Conservation (phyloP, 2,888 invertebrate genomes). For the Gastracanthus pulcherrimus region DNA sequence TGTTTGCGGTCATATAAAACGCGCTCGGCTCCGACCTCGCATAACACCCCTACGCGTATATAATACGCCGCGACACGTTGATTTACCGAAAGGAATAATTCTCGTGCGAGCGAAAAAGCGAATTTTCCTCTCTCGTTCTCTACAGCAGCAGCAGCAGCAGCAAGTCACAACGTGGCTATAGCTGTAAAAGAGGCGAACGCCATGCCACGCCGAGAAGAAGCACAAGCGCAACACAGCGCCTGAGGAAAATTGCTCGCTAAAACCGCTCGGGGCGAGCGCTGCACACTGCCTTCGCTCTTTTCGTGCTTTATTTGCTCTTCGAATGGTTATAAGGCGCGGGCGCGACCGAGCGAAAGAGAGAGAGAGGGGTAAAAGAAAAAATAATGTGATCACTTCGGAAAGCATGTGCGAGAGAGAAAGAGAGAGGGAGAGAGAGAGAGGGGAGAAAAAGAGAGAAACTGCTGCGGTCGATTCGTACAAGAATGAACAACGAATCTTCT, state of each 20-base stretch:
- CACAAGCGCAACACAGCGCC: slow-evolving; percentile 19
- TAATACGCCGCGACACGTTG: slow-evolving; percentile 41
- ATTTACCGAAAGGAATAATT: slow-evolving; percentile 53
- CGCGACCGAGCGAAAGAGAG: neutral
- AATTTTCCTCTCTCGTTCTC: neutral
- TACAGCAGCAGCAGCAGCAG: too few relatives aligned
- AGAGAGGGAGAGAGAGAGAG: neutral
- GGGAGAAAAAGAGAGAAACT: neutral
- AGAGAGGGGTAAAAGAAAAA: slow-evolving; percentile 1
- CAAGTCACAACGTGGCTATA: neutral
- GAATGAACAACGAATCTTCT: slow-evolving; percentile 2
- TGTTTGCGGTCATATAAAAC: slow-evolving; percentile 13
- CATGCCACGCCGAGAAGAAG: neutral
- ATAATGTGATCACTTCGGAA: slow-evolving; percentile 36
- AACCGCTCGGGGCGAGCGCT: slow-evolving; percentile 7
- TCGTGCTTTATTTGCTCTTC: slow-evolving; percentile 32
- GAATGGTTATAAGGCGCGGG: slow-evolving; percentile 1
- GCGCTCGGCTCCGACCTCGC: neutral
- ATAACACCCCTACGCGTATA: neutral
- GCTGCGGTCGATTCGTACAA: neutral
- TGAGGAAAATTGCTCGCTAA: slow-evolving; percentile 42
- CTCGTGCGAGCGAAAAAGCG: slow-evolving; percentile 18
- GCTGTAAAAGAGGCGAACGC: neutral
- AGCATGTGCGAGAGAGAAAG: neutral
- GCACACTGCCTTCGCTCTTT: slow-evolving; percentile 11